phyloP scores from a whole-genome alignment of 2,797 vertebrate species.

The Sciurus carolinensis region DNA sequence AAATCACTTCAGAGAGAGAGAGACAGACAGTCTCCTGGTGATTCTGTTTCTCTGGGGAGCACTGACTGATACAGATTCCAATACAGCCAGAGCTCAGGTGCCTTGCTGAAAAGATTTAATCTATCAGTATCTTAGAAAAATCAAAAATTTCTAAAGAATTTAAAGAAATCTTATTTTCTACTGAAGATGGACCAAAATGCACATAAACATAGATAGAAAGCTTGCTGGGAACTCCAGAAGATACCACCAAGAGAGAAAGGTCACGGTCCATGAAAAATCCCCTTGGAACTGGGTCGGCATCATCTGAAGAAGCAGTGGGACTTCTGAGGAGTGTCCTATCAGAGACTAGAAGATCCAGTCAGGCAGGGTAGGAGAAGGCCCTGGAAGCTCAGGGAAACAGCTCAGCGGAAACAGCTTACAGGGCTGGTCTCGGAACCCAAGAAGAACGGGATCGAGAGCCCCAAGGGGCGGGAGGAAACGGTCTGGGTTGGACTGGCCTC shows the following conservation, averaged over 20 bases:
- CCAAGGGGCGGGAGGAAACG: too few relatives aligned
- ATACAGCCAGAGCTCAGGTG: not conserved
- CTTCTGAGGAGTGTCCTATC: not conserved
- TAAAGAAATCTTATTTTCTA: constrained; percentile 11
- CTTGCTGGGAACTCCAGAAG: not conserved
- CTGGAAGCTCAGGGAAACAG: not conserved
- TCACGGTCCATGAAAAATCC: not conserved
- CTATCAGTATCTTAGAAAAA: not conserved
- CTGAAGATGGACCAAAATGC: not conserved
- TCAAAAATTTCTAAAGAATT: not conserved
- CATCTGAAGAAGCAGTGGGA: not conserved
- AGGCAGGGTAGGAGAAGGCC: not conserved
- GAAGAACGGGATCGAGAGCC: too few relatives aligned
- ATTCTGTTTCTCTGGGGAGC: not conserved
- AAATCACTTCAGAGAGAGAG: not conserved
- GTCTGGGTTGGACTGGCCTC: too few relatives aligned
- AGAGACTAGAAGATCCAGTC: not conserved
- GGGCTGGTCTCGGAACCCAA: too few relatives aligned
- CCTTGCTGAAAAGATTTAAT: not conserved
- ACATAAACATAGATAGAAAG: not conserved
- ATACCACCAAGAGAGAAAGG: not conserved
- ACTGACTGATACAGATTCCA: not conserved
- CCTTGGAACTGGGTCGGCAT: not conserved
- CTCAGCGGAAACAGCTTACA: not conserved
- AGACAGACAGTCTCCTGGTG: not conserved